phyloP scores from a whole-genome alignment of 2,113 vertebrate species.

The Onychostruthus taczanowskii region DNA sequence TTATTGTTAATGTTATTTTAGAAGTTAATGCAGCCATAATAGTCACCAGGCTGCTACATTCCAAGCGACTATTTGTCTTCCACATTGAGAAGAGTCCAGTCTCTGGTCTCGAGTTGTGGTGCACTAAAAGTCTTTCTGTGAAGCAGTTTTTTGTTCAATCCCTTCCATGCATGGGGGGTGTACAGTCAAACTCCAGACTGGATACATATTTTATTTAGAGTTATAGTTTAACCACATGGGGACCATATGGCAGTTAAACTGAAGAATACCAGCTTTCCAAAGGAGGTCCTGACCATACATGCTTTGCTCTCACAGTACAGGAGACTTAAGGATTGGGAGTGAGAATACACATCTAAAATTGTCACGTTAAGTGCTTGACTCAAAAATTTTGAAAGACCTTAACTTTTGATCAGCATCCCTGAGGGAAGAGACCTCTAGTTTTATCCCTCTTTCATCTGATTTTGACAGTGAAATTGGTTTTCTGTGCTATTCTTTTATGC shows the following conservation, averaged over 20 bases:
- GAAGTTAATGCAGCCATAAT: background rate
- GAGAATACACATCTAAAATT: background rate
- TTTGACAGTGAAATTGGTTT: background rate
- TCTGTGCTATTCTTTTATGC: background rate
- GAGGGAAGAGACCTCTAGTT: background rate
- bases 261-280: background rate
- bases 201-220: conserved; percentile 11
- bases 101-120: background rate
- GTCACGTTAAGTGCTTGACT: background rate
- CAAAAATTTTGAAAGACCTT: background rate
- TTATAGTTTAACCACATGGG: conserved; percentile 23
- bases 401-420: background rate
- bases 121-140: background rate
- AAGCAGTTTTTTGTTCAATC: background rate
- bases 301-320: background rate
- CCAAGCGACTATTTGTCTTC: background rate
- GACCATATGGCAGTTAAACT: conserved; percentile 26
- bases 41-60: background rate
- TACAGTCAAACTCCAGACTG: background rate
- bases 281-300: background rate
- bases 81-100: background rate
- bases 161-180: background rate
- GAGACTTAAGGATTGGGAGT: background rate
- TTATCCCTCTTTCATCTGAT: background rate
- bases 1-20: background rate